A percentile compares a stretch with the other conserved stretches of the same genome.
These are phyloP conservation scores for Alloplasta piceator DNA, from an alignment of 2,888 invertebrate genomes.

Conservation along the genomic window DNA sequence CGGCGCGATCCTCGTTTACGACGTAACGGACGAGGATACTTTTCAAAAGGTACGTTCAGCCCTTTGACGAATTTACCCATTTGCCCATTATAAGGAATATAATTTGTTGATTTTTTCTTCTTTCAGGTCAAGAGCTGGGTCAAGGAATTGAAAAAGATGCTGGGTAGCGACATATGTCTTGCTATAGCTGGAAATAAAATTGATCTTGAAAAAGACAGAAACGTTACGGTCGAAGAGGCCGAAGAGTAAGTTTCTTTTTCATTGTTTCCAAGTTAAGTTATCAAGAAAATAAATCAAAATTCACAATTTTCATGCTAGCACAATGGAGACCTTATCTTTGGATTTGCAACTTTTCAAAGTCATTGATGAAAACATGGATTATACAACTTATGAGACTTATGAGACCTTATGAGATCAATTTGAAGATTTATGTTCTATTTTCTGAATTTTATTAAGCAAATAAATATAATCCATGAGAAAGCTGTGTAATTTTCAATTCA, in stretches of 20 bases:
- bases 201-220: slow-evolving; percentile 96
- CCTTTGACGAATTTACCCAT: slow-evolving; percentile 10
- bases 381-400: too few species aligned
- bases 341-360: too few species aligned
- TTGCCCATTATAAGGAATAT: neutral
- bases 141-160: slow-evolving; percentile 97
- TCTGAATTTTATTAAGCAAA: too few species aligned
- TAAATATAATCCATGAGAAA: too few species aligned
- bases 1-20: slow-evolving; percentile 98
- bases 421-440: too few species aligned
- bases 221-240: slow-evolving; percentile 93
- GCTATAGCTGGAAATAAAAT: slow-evolving; percentile 98
- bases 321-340: too few species aligned
- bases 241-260: slow-evolving; percentile 87
- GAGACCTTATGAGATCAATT: too few species aligned
- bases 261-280: too few species aligned
- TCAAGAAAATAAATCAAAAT: too few species aligned
- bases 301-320: too few species aligned
- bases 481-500: too few species aligned
- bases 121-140: slow-evolving; percentile 98
- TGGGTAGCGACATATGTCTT: slow-evolving; percentile 95
- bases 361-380: too few species aligned
- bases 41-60: slow-evolving; percentile 91
- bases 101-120: neutral
- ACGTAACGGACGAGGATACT: slow-evolving; percentile 98